These are phyloP conservation scores for Drosophila robusta DNA, from an alignment of 2,888 invertebrate species.

Conservation along the genomic window DNA sequence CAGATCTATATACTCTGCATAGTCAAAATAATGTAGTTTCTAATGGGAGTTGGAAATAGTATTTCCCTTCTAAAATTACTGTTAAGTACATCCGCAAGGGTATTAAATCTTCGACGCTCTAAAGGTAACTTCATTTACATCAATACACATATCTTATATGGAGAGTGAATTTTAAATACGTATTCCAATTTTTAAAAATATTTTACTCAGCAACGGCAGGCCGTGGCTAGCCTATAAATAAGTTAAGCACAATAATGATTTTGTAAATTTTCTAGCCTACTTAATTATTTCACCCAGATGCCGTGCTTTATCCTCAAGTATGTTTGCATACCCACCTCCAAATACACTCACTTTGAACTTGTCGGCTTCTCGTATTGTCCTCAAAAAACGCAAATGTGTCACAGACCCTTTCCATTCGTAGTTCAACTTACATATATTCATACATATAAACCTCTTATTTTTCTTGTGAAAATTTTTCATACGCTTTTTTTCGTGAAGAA, in stretches of 20 bases:
- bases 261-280: conserved; percentile 56
- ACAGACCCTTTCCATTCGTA: conserved; percentile 43
- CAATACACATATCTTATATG: background rate
- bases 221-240: conserved; percentile 7
- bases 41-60: too few species aligned
- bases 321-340: conserved; percentile 24
- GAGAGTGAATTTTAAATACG: background rate
- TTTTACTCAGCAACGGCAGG: background rate
- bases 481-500: conserved; percentile 46
- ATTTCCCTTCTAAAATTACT: too few species aligned
- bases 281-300: conserved; percentile 50
- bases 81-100: background rate
- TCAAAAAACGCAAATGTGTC: conserved; percentile 47
- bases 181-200: background rate
- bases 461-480: conserved; percentile 63
- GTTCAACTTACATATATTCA: background rate
- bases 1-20: too few species aligned
- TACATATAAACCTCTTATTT: background rate
- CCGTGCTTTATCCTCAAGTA: background rate
- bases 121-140: background rate
- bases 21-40: too few species aligned
- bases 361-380: conserved; percentile 61
- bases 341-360: conserved; percentile 31
- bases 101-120: background rate
- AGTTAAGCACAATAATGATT: background rate